phyloP scores from a whole-genome alignment of 2,113 vertebrate species.

The Nematolebias whitei region DNA sequence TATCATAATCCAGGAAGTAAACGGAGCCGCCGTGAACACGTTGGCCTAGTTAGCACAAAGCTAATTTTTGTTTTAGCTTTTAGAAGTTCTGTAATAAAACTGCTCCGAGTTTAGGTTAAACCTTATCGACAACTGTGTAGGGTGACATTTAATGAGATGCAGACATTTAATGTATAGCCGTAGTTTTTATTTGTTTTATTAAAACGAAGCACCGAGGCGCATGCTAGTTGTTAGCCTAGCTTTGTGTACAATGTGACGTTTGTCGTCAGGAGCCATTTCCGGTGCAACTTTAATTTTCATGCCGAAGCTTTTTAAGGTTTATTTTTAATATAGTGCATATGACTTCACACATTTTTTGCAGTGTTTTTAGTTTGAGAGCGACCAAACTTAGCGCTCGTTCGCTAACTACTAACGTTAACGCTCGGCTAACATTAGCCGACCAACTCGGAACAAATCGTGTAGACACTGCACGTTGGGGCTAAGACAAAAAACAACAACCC shows the following conservation, averaged over 20 bases:
- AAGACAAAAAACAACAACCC: slow-evolving; percentile 13
- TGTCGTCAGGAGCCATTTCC: background rate
- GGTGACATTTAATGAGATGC: background rate
- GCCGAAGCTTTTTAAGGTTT: background rate
- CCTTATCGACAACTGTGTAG: background rate
- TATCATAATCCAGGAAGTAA: slow-evolving; percentile 53
- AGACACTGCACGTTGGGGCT: slow-evolving; percentile 34
- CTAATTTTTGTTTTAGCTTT: background rate
- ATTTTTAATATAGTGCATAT: slow-evolving; percentile 35
- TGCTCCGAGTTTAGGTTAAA: background rate
- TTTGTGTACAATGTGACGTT: slow-evolving; percentile 28
- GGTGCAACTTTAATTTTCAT: background rate
- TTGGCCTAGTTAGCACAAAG: slow-evolving; percentile 65
- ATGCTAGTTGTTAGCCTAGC: slow-evolving; percentile 41
- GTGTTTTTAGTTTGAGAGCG: slow-evolving; percentile 49
- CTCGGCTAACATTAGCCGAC: slow-evolving; percentile 64
- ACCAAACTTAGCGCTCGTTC: slow-evolving; percentile 14
- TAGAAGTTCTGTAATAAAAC: background rate
- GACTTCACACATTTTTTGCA: slow-evolving; percentile 17
- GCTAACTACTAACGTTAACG: slow-evolving; percentile 48
- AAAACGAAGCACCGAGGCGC: background rate
- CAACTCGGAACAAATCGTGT: slow-evolving; percentile 52
- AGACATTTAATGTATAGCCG: background rate
- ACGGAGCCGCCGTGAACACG: slow-evolving; percentile 36
- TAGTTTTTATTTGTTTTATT: background rate